Conservation (phyloP, 2,888 invertebrate species). For the Fragum whitleyi region DNA sequence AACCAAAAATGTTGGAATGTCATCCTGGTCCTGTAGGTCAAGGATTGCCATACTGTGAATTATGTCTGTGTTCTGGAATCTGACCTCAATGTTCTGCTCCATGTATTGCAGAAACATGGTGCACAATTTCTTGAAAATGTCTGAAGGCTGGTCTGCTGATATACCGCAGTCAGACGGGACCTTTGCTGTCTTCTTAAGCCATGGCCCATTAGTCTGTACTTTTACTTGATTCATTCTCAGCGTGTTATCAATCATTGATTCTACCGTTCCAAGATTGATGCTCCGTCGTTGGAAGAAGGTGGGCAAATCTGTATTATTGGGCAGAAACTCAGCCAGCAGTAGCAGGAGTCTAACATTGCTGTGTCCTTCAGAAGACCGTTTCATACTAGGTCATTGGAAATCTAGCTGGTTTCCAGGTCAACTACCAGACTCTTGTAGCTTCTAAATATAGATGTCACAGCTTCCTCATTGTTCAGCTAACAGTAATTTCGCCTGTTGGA, state of each 20-base stretch:
- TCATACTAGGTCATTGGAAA: conserved; percentile 45
- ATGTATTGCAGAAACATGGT: not conserved
- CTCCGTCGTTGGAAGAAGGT: no score
- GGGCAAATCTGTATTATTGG: conserved; percentile 45
- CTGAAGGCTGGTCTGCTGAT: no score
- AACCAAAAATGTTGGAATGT: conserved; percentile 33
- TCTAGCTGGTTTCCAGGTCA: conserved; percentile 48
- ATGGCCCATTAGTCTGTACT: conserved; percentile 10
- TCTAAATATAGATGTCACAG: conserved; percentile 43
- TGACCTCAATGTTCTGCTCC: conserved; percentile 16
- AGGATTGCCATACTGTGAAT: conserved; percentile 40
- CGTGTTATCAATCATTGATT: conserved; percentile 38
- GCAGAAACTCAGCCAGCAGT: conserved; percentile 56
- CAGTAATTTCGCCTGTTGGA: conserved; percentile 20
- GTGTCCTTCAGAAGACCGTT: conserved; percentile 54
- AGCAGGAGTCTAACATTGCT: conserved; percentile 35
- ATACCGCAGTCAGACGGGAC: no score
- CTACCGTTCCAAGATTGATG: conserved; percentile 40
- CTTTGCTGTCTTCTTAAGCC: no score
- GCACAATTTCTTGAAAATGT: conserved; percentile 8
- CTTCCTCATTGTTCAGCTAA: conserved; percentile 26
- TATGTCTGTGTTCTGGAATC: conserved; percentile 48
- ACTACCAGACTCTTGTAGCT: conserved; percentile 37
- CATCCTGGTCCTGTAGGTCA: conserved; percentile 24
- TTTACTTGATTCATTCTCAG: conserved; percentile 5